Evolutionary conservation across 1,140 invertebrate species (phyloP).

Genomic region (Aphis craccivora): DNA sequence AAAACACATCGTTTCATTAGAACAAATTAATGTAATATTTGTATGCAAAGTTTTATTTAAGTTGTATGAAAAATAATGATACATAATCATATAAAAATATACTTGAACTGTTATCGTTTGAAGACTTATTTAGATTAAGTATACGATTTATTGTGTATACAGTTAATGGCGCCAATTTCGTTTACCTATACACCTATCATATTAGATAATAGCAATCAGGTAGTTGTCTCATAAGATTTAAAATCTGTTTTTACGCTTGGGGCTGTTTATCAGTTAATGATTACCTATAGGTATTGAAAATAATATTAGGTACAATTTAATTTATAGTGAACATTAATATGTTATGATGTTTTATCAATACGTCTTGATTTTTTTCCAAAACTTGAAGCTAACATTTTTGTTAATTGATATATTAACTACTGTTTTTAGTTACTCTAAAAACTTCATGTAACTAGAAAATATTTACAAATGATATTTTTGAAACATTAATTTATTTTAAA

Average conservation of each 20-base stretch:
- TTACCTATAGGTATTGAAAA: neutral
- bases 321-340: neutral
- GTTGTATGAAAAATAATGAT: neutral
- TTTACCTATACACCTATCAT: neutral
- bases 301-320: neutral
- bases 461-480: neutral
- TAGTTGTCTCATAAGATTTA: neutral
- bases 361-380: neutral
- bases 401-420: neutral
- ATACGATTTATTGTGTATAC: neutral
- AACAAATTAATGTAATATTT: neutral
- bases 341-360: neutral
- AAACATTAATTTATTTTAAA: neutral
- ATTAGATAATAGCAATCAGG: neutral
- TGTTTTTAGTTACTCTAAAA: neutral
- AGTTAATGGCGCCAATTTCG: neutral
- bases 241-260: neutral
- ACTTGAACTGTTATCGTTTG: neutral
- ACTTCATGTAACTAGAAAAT: neutral
- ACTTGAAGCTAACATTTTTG: neutral
- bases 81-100: neutral
- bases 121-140: neutral
- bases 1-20: neutral
- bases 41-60: neutral
- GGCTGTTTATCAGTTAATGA: neutral